phyloP scores from a whole-genome alignment of 2,797 vertebrate species.

The Pyrrhura leucotis region DNA sequence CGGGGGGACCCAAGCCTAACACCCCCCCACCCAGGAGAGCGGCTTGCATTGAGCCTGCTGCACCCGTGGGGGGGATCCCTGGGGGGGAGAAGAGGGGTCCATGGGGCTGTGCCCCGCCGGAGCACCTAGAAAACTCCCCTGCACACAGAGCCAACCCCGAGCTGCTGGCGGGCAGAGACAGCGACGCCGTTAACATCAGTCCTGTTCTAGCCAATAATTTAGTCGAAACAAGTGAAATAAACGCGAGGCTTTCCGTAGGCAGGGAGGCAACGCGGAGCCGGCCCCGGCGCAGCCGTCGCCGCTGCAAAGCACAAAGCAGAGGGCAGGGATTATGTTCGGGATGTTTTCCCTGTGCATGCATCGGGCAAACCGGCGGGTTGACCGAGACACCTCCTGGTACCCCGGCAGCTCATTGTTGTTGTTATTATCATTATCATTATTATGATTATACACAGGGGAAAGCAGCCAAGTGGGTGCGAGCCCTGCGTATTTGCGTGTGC shows the following conservation, averaged over 20 bases:
- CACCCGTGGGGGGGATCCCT: not conserved
- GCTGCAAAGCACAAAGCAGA: not conserved
- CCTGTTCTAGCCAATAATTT: not conserved
- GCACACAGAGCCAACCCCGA: not conserved
- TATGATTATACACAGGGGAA: not conserved
- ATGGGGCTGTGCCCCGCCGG: too few species aligned
- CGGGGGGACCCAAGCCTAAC: accelerated
- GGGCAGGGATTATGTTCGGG: not conserved
- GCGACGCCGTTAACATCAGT: not conserved
- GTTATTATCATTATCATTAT: not conserved
- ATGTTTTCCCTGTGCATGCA: not conserved
- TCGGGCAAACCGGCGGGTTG: not conserved
- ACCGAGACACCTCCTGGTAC: not conserved
- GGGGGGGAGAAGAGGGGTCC: not conserved
- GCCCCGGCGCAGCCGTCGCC: not conserved
- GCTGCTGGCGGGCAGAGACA: not conserved
- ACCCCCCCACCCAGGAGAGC: accelerated
- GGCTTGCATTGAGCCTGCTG: not conserved
- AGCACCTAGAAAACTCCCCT: not conserved
- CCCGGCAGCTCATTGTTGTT: not conserved
- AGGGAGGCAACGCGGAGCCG: not conserved
- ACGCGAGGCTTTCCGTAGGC: not conserved
- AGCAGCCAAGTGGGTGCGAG: not conserved
- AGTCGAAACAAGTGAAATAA: not conserved
- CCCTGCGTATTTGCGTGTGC: not conserved